phyloP scores from a whole-genome alignment of 2,113 vertebrate species.

The Rhadina sibilatrix region DNA sequence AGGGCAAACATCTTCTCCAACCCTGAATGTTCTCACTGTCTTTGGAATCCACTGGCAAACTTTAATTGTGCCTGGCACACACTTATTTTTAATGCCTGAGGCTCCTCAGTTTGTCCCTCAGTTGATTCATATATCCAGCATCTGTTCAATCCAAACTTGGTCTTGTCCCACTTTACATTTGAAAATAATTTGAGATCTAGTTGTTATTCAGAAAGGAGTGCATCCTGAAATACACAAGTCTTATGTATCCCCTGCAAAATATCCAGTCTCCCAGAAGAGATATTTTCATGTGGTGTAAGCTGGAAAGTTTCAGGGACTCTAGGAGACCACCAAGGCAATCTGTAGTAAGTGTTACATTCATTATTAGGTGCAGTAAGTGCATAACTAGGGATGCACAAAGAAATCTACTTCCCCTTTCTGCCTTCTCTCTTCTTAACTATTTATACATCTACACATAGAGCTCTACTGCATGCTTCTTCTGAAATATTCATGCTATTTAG shows the following conservation, averaged over 20 bases:
- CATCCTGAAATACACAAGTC: background rate
- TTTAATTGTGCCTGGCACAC: background rate
- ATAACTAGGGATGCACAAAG: background rate
- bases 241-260: background rate
- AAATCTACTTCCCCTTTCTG: background rate
- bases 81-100: background rate
- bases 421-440: slow-evolving; percentile 27
- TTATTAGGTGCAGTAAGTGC: background rate
- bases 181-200: background rate
- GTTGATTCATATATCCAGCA: background rate
- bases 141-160: background rate
- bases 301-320: background rate
- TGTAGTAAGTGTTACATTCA: background rate
- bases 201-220: background rate
- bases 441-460: background rate
- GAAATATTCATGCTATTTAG: slow-evolving; percentile 20
- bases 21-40: background rate
- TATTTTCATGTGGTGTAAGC: background rate
- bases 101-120: background rate
- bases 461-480: background rate
- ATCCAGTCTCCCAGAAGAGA: background rate
- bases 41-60: background rate
- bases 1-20: background rate
- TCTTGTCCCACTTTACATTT: background rate
- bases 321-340: background rate